phyloP scores from a whole-genome alignment of 2,797 vertebrate species.

The Falco berigora region DNA sequence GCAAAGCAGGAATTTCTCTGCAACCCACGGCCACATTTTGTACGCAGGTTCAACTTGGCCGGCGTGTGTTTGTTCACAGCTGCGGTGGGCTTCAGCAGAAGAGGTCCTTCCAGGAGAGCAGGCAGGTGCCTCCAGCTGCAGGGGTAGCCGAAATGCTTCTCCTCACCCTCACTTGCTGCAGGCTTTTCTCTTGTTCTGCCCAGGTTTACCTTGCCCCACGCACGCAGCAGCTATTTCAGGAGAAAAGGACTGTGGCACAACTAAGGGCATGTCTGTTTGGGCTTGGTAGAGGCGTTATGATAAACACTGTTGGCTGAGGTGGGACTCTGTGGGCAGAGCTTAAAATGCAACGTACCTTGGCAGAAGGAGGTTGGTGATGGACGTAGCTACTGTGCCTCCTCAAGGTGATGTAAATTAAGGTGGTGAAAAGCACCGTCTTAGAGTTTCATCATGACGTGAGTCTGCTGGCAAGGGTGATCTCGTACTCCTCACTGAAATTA shows the following conservation, averaged over 20 bases:
- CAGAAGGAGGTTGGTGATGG: neutral
- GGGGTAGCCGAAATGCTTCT: neutral
- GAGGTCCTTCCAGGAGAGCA: neutral
- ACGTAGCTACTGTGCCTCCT: neutral
- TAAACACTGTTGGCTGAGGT: neutral
- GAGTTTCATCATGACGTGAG: neutral
- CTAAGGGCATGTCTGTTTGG: neutral
- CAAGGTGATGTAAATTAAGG: neutral
- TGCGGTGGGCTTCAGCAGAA: neutral
- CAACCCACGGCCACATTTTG: neutral
- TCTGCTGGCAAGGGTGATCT: neutral
- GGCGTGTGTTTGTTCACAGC: neutral
- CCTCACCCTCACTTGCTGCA: neutral
- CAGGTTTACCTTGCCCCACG: accelerated
- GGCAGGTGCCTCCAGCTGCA: neutral
- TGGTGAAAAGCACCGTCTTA: neutral
- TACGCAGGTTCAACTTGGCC: neutral
- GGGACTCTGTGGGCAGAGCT: neutral
- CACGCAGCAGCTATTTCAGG: neutral
- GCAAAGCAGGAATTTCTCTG: neutral
- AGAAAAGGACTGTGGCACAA: neutral
- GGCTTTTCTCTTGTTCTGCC: neutral
- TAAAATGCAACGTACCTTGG: neutral
- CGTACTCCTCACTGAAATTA: neutral
- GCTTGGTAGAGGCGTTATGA: neutral